Percentiles rank a stretch among this genome's conserved stretches.
Evolutionary conservation across 2,797 vertebrate genomes (phyloP).

Genomic region (Chlorospingus flavigularis): DNA sequence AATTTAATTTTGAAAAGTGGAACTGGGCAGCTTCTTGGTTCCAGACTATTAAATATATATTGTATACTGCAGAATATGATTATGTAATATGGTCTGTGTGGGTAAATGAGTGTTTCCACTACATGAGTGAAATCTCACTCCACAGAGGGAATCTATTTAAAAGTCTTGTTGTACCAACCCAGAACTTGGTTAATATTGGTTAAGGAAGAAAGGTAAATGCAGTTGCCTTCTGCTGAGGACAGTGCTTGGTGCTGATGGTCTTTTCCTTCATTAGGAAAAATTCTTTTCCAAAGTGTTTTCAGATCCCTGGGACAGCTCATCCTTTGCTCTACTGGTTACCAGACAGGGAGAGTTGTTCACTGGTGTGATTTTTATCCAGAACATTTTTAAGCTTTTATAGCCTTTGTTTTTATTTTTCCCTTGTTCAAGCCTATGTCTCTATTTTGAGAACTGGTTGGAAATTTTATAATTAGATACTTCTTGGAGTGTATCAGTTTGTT

Average conservation of each 20-base stretch:
- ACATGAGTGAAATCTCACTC: not conserved
- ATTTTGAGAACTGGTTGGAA: not conserved
- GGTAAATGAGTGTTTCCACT: not conserved
- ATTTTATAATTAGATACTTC: not conserved
- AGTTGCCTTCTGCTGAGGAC: not conserved
- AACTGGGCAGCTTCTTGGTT: not conserved
- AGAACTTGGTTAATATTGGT: conserved; percentile 16
- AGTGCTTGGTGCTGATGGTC: not conserved
- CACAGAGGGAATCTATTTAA: not conserved
- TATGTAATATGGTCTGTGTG: not conserved
- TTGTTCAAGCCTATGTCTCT: not conserved
- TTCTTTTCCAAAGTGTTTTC: not conserved
- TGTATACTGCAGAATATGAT: not conserved
- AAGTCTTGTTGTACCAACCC: conserved; percentile 14
- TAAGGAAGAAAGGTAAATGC: not conserved
- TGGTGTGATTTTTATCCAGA: not conserved
- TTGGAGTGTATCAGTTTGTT: not conserved
- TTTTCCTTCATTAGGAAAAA: not conserved
- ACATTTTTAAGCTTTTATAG: not conserved
- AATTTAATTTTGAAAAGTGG: not conserved
- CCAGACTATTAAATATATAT: not conserved
- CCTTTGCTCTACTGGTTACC: not conserved
- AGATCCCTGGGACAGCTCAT: not conserved
- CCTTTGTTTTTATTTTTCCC: not conserved
- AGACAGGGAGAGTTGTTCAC: not conserved